phyloP scores from a whole-genome alignment of 2,797 vertebrate genomes.

The Poeciliopsis presidionis region DNA sequence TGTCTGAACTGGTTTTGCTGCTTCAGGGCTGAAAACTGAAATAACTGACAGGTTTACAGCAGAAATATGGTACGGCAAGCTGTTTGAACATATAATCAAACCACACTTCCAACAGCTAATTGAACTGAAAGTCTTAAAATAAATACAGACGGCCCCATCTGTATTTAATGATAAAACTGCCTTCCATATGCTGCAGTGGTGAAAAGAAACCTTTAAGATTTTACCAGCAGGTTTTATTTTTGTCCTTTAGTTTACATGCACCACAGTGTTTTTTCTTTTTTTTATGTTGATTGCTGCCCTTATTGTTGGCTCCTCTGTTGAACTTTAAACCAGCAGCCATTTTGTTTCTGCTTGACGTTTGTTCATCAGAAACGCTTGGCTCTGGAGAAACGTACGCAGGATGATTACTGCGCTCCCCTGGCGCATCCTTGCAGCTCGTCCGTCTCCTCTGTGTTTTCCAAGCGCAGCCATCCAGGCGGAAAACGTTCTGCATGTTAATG shows the following conservation, averaged over 20 bases:
- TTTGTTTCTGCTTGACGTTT: neutral
- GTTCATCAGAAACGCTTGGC: neutral
- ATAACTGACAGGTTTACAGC: neutral
- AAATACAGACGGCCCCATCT: neutral
- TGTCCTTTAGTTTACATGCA: neutral
- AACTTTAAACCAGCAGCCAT: neutral
- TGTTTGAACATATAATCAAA: neutral
- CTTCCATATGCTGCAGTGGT: neutral
- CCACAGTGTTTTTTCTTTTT: neutral
- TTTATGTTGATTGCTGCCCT: neutral
- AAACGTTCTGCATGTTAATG: conserved; percentile 44
- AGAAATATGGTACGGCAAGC: neutral
- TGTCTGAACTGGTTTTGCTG: neutral
- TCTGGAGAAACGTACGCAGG: neutral
- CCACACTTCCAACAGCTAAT: neutral
- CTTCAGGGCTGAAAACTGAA: neutral
- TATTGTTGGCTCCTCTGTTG: neutral
- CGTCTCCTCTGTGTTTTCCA: conserved; percentile 3
- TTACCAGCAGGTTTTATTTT: neutral
- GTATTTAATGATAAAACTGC: neutral
- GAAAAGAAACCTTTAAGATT: neutral
- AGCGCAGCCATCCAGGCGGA: conserved; percentile 9
- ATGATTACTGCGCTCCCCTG: neutral
- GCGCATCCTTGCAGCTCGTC: neutral
- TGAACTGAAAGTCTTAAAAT: neutral